A percentile compares a stretch with the other conserved stretches of the same genome.
Evolutionary conservation across 2,888 invertebrate genomes (phyloP).

Genomic region (Acrocyrtus sp.): DNA sequence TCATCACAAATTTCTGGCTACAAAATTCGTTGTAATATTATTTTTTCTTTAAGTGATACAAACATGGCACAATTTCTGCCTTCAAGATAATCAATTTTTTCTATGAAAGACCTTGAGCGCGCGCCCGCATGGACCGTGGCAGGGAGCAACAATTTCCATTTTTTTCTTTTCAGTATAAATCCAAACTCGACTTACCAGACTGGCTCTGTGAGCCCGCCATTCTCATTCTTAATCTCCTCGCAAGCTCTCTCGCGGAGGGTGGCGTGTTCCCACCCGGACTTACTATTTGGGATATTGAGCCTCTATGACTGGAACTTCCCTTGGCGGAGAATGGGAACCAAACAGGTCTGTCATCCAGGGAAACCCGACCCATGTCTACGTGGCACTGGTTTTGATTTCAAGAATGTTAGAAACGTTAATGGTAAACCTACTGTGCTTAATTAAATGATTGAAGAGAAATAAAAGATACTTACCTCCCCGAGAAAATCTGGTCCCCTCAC

Average conservation of each 20-base stretch:
- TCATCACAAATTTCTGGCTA: no score
- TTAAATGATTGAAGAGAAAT: neutral
- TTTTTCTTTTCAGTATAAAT: slow-evolving; percentile 4
- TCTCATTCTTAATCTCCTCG: slow-evolving; percentile 62
- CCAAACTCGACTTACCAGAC: slow-evolving; percentile 57
- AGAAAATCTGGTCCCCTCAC: slow-evolving; percentile 61
- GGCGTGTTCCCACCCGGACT: slow-evolving; percentile 60
- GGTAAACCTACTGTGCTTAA: neutral
- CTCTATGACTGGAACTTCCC: slow-evolving; percentile 63
- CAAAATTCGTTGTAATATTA: no score
- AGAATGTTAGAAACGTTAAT: slow-evolving; percentile 64
- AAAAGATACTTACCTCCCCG: slow-evolving; percentile 33
- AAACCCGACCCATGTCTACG: slow-evolving; percentile 83
- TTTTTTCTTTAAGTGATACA: no score
- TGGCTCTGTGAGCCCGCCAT: slow-evolving; percentile 62
- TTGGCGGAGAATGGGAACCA: slow-evolving; percentile 75
- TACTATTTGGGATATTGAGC: slow-evolving; percentile 62
- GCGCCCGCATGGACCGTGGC: no score
- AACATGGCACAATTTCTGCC: no score
- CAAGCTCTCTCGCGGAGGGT: slow-evolving; percentile 62
- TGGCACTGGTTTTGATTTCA: no score
- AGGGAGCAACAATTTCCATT: no score
- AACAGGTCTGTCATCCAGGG: slow-evolving; percentile 86
- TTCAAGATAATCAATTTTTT: no score
- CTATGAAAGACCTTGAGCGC: no score